These are phyloP conservation scores for Hydrolagus affinis DNA, from an alignment of 2,113 vertebrate genomes.

Conservation along the genomic window DNA sequence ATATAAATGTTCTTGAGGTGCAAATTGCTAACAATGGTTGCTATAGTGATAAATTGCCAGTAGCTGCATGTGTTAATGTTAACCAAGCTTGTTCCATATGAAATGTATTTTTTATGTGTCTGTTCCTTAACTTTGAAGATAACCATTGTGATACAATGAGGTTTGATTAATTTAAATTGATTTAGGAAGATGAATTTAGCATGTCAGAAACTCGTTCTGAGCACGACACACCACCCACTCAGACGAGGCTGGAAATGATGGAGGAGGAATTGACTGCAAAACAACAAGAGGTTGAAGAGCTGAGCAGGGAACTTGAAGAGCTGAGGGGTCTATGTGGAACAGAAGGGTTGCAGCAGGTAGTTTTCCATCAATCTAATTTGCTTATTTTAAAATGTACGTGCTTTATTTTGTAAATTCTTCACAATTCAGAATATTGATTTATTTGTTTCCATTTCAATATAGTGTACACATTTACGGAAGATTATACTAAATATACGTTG, in stretches of 20 bases:
- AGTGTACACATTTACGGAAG: not conserved
- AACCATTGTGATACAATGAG: constrained; percentile 5
- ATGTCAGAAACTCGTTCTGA: constrained; percentile 58
- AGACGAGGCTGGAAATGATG: constrained; percentile 58
- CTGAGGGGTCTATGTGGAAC: constrained; percentile 71
- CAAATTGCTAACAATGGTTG: constrained; percentile 50
- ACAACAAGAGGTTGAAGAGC: constrained; percentile 70
- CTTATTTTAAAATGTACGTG: not conserved
- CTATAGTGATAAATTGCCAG: constrained; percentile 41
- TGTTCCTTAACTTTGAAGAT: not conserved
- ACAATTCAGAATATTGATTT: not conserved
- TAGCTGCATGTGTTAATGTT: constrained; percentile 43
- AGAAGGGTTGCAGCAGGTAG: constrained; percentile 86
- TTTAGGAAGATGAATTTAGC: constrained; percentile 73
- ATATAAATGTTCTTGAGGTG: constrained; percentile 39
- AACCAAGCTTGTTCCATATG: constrained; percentile 35
- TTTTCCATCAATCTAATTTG: constrained; percentile 30
- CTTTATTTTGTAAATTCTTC: not conserved
- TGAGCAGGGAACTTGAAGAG: constrained; percentile 76
- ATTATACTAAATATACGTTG: too few relatives aligned
- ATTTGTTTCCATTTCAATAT: not conserved
- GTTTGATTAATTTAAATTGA: constrained; percentile 53
- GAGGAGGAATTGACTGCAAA: constrained; percentile 72
- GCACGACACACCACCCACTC: constrained; percentile 48
- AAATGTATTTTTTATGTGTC: constrained; percentile 41